phyloP scores from a whole-genome alignment of 2,113 vertebrate genomes.

The Megaptera novaeangliae region DNA sequence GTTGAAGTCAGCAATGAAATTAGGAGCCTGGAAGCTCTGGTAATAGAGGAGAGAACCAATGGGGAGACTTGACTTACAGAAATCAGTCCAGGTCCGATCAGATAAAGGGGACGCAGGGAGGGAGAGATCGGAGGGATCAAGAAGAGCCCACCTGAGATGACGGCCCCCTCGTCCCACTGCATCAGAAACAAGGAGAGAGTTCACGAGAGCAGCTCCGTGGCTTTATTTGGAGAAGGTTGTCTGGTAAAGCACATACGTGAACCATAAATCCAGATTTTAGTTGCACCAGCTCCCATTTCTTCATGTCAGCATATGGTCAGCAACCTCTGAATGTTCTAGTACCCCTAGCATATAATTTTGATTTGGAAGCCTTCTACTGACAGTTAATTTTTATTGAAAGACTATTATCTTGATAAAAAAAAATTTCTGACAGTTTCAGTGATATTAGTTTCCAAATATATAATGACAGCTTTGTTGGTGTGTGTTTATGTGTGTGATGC shows the following conservation, averaged over 20 bases:
- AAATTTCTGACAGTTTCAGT: constrained; percentile 24
- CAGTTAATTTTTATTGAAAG: constrained; percentile 70
- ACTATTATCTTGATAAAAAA: constrained; percentile 46
- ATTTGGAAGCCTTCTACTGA: constrained; percentile 65
- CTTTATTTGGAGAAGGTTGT: constrained; percentile 73
- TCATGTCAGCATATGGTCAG: constrained; percentile 71
- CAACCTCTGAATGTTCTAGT: constrained; percentile 74
- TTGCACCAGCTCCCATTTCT: constrained; percentile 68
- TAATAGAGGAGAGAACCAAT: neutral
- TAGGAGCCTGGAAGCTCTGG: neutral
- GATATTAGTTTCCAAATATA: constrained; percentile 21
- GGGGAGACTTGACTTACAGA: neutral
- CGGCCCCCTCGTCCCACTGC: constrained; percentile 49
- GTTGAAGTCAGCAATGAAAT: neutral
- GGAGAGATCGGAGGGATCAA: neutral
- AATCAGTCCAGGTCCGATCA: neutral
- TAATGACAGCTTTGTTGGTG: constrained; percentile 21
- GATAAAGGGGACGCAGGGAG: neutral
- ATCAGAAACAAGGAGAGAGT: constrained; percentile 63
- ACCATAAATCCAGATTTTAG: constrained; percentile 71
- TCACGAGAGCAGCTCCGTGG: constrained; percentile 49
- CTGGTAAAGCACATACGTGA: constrained; percentile 75
- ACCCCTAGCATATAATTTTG: constrained; percentile 70
- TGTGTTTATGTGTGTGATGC: neutral
- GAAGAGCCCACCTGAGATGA: constrained; percentile 45